A percentile compares a stretch with the other conserved stretches of the same genome.
These are phyloP conservation scores for Podabrus alpinus DNA, from an alignment of 2,888 invertebrate genomes.

Conservation along the genomic window DNA sequence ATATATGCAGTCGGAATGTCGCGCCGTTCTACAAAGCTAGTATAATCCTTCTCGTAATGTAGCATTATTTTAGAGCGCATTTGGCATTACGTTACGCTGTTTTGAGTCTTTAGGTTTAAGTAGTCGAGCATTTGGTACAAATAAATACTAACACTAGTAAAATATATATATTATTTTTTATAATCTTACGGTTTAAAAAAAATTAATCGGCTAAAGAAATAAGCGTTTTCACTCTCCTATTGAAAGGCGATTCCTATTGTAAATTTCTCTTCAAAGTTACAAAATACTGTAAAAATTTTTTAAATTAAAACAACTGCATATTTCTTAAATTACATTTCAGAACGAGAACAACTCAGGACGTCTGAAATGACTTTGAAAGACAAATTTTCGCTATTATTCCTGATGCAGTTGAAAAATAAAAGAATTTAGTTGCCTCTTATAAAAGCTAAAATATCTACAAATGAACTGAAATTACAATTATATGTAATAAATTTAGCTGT, in stretches of 20 bases:
- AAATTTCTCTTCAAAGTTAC: not conserved
- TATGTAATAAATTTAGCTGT: not conserved
- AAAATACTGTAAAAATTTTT: not conserved
- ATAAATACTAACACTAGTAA: conserved; percentile 2
- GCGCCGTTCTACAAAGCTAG: conserved; percentile 7
- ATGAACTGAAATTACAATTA: not conserved
- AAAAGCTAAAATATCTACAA: not conserved
- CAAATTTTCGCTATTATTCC: not conserved
- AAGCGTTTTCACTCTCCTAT: not conserved
- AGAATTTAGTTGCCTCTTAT: not conserved
- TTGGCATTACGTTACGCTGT: conserved; percentile 5
- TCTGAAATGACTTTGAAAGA: not conserved
- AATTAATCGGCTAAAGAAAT: not conserved
- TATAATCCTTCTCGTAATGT: conserved; percentile 14
- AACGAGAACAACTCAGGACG: not conserved
- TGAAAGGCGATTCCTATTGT: not conserved
- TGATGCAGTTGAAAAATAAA: not conserved
- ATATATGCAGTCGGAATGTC: conserved; percentile 14
- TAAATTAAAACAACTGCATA: not conserved
- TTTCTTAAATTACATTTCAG: not conserved
- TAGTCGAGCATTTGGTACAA: conserved; percentile 7
- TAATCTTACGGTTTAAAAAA: not conserved
- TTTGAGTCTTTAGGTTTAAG: conserved; percentile 9
- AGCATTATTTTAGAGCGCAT: conserved; percentile 9
- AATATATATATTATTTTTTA: not conserved